Conservation (phyloP, 2,797 vertebrate genomes). For the Xenentodon cancila region DNA sequence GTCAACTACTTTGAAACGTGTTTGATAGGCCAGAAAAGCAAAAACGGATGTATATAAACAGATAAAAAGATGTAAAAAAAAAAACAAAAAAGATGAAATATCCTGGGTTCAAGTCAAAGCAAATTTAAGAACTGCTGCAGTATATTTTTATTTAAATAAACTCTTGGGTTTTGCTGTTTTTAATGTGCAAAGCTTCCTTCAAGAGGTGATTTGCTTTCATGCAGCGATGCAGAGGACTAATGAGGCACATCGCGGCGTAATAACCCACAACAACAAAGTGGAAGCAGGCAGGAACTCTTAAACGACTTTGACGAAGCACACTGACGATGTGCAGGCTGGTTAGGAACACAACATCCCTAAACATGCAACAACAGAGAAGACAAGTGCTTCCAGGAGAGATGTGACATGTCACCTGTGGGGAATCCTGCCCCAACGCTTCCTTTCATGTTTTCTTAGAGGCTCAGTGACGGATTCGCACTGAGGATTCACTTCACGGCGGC, state of each 20-base stretch:
- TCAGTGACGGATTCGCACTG: constrained; percentile 32
- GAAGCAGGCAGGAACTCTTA: constrained; percentile 9
- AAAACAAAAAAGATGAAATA: too few species aligned
- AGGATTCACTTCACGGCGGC: constrained; percentile 30
- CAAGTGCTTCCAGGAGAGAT: constrained; percentile 29
- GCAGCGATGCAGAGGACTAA: not conserved
- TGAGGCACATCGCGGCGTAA: not conserved
- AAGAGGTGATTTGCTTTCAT: constrained; percentile 6
- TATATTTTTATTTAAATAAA: too few species aligned
- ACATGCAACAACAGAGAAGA: constrained; percentile 20
- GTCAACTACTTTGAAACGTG: too few species aligned
- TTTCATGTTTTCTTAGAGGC: constrained; percentile 44
- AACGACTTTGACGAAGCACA: constrained; percentile 45
- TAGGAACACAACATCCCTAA: constrained; percentile 27
- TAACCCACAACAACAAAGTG: not conserved
- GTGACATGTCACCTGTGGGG: constrained; percentile 16
- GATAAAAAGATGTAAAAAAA: too few species aligned
- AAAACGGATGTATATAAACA: too few species aligned
- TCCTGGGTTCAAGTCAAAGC: too few species aligned
- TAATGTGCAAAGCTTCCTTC: not conserved
- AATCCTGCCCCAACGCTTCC: constrained; percentile 16
- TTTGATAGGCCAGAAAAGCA: too few species aligned
- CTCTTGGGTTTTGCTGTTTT: not conserved
- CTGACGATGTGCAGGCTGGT: constrained; percentile 12
- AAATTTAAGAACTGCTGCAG: too few species aligned